A percentile compares a stretch with the other conserved stretches of the same genome.
phyloP scores from a whole-genome alignment of 2,888 invertebrate species.

The Cremastobaeus sp. region DNA sequence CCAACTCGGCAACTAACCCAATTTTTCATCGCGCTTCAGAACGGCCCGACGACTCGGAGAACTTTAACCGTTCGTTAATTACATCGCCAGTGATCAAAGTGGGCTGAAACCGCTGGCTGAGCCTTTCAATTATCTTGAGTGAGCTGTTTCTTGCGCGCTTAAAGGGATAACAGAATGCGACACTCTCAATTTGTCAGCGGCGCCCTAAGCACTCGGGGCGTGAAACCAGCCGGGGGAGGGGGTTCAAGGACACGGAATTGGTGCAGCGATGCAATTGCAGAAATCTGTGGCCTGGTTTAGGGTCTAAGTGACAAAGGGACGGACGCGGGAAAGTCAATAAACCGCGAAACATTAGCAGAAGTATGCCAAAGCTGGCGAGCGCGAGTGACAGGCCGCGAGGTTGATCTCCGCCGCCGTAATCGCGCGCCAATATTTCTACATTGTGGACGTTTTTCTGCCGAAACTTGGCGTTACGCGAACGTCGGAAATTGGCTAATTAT shows the following conservation, averaged over 20 bases:
- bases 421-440: slow-evolving; percentile 59
- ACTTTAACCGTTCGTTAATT: neutral
- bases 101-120: neutral
- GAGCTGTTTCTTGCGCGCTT: slow-evolving; percentile 4
- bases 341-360: slow-evolving; percentile 57
- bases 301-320: slow-evolving; percentile 24
- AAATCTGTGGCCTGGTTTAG: slow-evolving; percentile 49
- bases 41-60: too few species aligned
- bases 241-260: slow-evolving; percentile 35
- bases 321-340: slow-evolving; percentile 57
- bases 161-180: slow-evolving; percentile 7
- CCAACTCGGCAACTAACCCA: slow-evolving; percentile 5
- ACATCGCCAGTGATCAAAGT: neutral
- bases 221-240: too few species aligned
- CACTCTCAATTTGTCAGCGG: slow-evolving; percentile 4
- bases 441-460: slow-evolving; percentile 35
- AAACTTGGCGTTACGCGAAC: slow-evolving; percentile 43
- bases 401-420: slow-evolving; percentile 5
- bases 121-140: slow-evolving; percentile 18
- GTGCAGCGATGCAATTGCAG: slow-evolving; percentile 7
- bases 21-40: slow-evolving; percentile 3
- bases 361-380: slow-evolving; percentile 36
- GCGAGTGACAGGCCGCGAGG: slow-evolving; percentile 3
- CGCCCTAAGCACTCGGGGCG: neutral
- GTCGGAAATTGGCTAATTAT: slow-evolving; percentile 73